Conservation (phyloP, 2,113 vertebrate genomes). For the Thomomys bottae region DNA sequence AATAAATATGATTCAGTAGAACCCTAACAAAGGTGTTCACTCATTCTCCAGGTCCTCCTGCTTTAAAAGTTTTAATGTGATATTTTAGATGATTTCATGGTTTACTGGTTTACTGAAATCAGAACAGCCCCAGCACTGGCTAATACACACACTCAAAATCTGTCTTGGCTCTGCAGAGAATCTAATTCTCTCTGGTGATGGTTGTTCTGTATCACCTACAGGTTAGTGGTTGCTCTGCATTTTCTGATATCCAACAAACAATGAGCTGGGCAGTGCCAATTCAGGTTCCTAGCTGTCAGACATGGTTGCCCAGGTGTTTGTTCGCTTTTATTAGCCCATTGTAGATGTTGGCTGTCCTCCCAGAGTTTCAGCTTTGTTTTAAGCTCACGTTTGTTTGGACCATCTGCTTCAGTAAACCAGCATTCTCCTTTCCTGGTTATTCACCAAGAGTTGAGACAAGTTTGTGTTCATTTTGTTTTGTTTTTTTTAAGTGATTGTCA, state of each 20-base stretch:
- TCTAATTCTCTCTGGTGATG: neutral
- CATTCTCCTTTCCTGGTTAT: constrained; percentile 61
- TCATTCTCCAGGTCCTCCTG: neutral
- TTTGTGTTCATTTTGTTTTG: neutral
- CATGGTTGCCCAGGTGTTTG: constrained; percentile 58
- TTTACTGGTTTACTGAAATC: constrained; percentile 13
- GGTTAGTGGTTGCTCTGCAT: neutral
- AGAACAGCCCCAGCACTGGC: neutral
- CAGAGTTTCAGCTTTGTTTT: constrained; percentile 73
- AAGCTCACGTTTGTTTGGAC: constrained; percentile 50
- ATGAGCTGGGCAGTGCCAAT: constrained; percentile 17
- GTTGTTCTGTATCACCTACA: neutral
- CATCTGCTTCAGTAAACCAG: constrained; percentile 70
- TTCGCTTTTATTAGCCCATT: constrained; percentile 68
- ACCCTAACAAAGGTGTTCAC: neutral
- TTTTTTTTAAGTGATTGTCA: constrained; percentile 15
- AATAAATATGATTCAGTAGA: neutral
- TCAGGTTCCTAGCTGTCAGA: constrained; percentile 37
- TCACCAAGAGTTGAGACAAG: constrained; percentile 39
- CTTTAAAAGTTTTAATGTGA: constrained; percentile 26
- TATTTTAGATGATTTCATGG: neutral
- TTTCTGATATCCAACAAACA: constrained; percentile 45
- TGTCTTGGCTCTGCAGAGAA: neutral
- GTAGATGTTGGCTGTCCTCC: constrained; percentile 71
- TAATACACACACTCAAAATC: neutral